A percentile compares a stretch with the other conserved stretches of the same genome.
Evolutionary conservation across 2,888 invertebrate genomes (phyloP).

Genomic region (Catonia carolina): DNA sequence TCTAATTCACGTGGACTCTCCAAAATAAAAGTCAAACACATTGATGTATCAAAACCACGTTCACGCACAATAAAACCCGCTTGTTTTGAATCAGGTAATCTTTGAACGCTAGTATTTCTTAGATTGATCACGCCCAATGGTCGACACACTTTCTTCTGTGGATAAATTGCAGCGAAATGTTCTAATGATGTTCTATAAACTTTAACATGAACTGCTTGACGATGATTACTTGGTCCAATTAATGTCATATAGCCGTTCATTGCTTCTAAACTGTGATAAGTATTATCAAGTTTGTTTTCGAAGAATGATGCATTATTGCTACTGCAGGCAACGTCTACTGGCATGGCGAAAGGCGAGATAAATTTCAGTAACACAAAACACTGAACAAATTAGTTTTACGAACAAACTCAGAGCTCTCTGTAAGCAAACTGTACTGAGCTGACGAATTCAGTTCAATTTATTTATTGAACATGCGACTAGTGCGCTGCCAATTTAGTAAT

Average conservation of each 20-base stretch:
- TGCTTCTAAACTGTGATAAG: slow-evolving; percentile 49
- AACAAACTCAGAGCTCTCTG: neutral
- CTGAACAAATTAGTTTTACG: neutral
- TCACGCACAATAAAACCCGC: slow-evolving; percentile 52
- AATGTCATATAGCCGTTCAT: slow-evolving; percentile 58
- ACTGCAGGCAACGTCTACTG: slow-evolving; percentile 23
- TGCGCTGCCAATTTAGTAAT: no score
- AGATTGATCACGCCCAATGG: slow-evolving; percentile 56
- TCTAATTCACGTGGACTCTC: slow-evolving; percentile 53
- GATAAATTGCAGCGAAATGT: slow-evolving; percentile 59
- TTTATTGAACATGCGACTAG: neutral
- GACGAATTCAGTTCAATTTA: neutral
- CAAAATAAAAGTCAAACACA: slow-evolving; percentile 50
- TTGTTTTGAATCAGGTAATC: slow-evolving; percentile 41
- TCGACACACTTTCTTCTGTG: slow-evolving; percentile 55
- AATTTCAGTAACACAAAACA: neutral
- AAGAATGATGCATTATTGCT: slow-evolving; percentile 20
- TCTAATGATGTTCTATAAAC: slow-evolving; percentile 58
- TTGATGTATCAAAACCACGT: slow-evolving; percentile 56
- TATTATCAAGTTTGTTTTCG: slow-evolving; percentile 22
- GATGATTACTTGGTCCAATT: slow-evolving; percentile 50
- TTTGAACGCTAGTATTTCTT: slow-evolving; percentile 53
- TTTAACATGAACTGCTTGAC: slow-evolving; percentile 55
- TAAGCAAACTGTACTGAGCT: neutral
- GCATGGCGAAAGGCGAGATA: slow-evolving; percentile 16